Percentiles rank a stretch among this genome's conserved stretches.
These are phyloP conservation scores for Scolopax rusticola DNA, from an alignment of 2,797 vertebrate species.

Conservation along the genomic window DNA sequence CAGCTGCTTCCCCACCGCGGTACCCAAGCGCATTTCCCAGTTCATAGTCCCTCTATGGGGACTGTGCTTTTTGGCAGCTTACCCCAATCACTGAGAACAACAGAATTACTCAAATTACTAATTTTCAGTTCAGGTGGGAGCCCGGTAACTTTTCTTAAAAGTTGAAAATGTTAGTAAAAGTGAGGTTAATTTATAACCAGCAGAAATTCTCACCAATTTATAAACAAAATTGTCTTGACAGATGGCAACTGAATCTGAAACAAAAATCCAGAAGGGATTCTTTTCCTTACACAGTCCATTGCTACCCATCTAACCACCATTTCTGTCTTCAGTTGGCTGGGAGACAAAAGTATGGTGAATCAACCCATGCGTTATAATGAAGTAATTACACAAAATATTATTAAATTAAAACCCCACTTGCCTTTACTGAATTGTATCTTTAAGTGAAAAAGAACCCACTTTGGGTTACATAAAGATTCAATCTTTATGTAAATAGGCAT, in stretches of 20 bases:
- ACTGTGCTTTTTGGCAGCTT: not conserved
- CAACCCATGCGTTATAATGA: not conserved
- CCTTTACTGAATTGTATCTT: not conserved
- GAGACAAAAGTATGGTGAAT: not conserved
- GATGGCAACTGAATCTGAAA: not conserved
- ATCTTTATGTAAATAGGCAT: not conserved
- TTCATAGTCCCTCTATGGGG: too few species aligned
- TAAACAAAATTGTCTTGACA: not conserved
- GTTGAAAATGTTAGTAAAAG: not conserved
- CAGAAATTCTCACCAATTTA: not conserved
- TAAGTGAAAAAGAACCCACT: not conserved
- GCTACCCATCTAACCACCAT: not conserved
- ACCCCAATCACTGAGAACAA: not conserved
- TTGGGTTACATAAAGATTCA: not conserved
- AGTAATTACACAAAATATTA: not conserved
- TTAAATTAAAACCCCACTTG: not conserved
- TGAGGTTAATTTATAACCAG: not conserved
- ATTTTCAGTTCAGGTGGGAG: not conserved
- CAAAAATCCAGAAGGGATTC: not conserved
- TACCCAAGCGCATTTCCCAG: not conserved
- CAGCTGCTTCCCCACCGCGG: not conserved
- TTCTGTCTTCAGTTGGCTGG: not conserved
- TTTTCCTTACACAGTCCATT: not conserved
- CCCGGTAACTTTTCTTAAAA: not conserved
- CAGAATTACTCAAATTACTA: not conserved